Percentiles rank a stretch among this genome's conserved stretches.
Evolutionary conservation across 2,797 vertebrate species (phyloP).

Genomic region (Oreortyx pictus): DNA sequence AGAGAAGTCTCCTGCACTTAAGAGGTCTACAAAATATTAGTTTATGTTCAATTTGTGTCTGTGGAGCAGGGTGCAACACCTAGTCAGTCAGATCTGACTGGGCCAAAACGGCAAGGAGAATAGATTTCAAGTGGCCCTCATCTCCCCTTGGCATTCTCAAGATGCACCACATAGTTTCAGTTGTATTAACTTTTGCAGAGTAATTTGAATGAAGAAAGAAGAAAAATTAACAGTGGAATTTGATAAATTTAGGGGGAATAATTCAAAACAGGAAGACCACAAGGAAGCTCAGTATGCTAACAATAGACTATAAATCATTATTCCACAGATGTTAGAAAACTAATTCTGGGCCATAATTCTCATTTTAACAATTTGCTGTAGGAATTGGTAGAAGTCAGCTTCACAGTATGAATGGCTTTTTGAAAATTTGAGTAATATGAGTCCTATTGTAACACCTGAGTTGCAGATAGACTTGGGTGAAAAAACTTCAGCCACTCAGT

Average conservation of each 20-base stretch:
- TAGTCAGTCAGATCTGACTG: background rate
- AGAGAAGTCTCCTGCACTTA: background rate
- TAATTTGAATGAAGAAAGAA: constrained; percentile 20
- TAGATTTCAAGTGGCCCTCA: background rate
- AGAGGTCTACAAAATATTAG: background rate
- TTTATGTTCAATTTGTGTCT: background rate
- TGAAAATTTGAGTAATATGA: background rate
- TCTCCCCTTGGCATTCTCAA: background rate
- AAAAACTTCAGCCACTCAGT: background rate
- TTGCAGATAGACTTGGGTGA: background rate
- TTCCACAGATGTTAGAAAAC: background rate
- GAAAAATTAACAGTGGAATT: background rate
- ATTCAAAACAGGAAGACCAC: background rate
- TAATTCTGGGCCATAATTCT: background rate
- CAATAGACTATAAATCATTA: background rate
- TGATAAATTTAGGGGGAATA: background rate
- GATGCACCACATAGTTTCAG: constrained; percentile 20
- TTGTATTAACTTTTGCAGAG: constrained; percentile 31
- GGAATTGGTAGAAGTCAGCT: background rate
- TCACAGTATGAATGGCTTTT: background rate
- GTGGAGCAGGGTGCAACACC: background rate
- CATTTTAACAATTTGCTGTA: background rate
- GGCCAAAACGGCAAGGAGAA: background rate
- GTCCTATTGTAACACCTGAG: background rate
- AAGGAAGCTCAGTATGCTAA: background rate